Percentiles rank a stretch among this genome's conserved stretches.
Conservation (phyloP, 1,140 invertebrate genomes). For the Drosophila ironensis region DNA sequence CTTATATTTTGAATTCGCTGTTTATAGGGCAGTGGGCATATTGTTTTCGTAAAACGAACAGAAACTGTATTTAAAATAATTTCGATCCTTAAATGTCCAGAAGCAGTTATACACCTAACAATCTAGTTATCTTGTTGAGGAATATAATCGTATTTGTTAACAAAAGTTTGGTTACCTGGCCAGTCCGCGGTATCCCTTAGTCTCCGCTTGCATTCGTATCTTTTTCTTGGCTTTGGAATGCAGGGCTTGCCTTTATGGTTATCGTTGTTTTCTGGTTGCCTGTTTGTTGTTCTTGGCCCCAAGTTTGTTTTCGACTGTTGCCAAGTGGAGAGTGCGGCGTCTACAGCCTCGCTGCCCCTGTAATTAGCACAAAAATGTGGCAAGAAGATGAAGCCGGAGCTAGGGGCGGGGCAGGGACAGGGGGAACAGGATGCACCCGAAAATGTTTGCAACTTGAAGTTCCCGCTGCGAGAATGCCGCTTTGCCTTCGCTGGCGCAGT, state of each 20-base stretch:
- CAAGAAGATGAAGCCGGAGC: neutral
- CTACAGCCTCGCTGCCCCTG: slow-evolving; percentile 52
- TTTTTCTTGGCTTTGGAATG: neutral
- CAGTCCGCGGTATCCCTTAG: neutral
- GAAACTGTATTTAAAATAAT: too few species aligned
- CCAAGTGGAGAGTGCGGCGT: slow-evolving; percentile 58
- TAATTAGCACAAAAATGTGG: slow-evolving; percentile 68
- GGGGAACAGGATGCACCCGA: slow-evolving; percentile 38
- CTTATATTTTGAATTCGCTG: slow-evolving; percentile 14
- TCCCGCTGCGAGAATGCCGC: slow-evolving; percentile 22
- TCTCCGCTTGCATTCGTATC: neutral
- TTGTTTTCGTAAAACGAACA: too few species aligned
- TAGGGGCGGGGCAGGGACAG: neutral
- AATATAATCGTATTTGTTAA: too few species aligned
- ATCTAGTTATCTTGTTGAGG: too few species aligned
- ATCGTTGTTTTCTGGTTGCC: slow-evolving; percentile 48
- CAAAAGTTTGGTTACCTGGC: neutral
- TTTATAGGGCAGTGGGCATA: too few species aligned
- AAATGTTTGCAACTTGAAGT: slow-evolving; percentile 68
- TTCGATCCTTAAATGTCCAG: too few species aligned
- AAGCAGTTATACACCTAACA: too few species aligned
- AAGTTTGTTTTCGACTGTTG: slow-evolving; percentile 69
- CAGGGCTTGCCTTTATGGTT: slow-evolving; percentile 28
- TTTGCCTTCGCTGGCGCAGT: slow-evolving; percentile 34
- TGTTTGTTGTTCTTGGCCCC: slow-evolving; percentile 63